phyloP scores from a whole-genome alignment of 2,113 vertebrate genomes.

The Chamaetylas fuelleborni region DNA sequence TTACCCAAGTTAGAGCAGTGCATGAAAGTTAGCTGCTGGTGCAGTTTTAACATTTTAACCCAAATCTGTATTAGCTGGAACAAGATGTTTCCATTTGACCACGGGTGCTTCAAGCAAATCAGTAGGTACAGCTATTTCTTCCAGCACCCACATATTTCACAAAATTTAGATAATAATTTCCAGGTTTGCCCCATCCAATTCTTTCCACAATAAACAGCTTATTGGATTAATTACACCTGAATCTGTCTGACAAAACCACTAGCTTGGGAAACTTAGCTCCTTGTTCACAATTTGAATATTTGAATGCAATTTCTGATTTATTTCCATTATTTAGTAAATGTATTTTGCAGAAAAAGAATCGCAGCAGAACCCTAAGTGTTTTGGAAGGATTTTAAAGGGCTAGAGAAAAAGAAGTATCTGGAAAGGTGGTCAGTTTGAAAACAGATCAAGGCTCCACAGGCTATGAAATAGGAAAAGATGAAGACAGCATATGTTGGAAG shows the following conservation, averaged over 20 bases:
- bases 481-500: background rate
- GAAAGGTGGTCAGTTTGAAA: slow-evolving; percentile 59
- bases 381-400: slow-evolving; percentile 33
- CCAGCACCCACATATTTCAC: background rate
- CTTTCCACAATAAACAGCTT: background rate
- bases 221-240: background rate
- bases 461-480: background rate
- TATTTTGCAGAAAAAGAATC: background rate
- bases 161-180: background rate
- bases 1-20: background rate
- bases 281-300: background rate
- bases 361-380: slow-evolving; percentile 24
- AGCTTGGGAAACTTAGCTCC: background rate
- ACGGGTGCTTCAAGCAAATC: background rate
- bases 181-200: background rate
- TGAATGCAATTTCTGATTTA: background rate
- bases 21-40: background rate
- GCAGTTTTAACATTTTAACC: background rate
- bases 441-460: slow-evolving; percentile 7
- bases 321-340: background rate
- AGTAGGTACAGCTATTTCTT: background rate
- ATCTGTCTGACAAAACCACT: background rate
- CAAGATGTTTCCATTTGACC: background rate
- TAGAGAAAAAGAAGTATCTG: slow-evolving; percentile 40
- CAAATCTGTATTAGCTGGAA: background rate